Percentiles rank a stretch among this genome's conserved stretches.
Conservation (phyloP, 2,113 vertebrate genomes). For the Lophochroa leadbeateri region DNA sequence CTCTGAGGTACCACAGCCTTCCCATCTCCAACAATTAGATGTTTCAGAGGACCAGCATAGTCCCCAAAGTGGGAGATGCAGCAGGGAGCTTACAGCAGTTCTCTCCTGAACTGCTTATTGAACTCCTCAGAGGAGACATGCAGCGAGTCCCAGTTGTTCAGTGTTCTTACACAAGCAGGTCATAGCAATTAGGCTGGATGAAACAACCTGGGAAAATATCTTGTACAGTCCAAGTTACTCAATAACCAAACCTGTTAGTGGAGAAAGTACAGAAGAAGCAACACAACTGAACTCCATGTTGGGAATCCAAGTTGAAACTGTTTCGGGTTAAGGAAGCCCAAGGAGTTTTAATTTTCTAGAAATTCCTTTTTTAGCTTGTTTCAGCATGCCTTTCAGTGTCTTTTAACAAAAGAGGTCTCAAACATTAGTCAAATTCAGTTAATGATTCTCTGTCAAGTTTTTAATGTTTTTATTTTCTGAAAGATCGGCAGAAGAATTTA, state of each 20-base stretch:
- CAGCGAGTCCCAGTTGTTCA: background rate
- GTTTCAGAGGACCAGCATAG: background rate
- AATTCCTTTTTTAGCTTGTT: background rate
- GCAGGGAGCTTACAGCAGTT: background rate
- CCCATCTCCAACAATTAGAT: background rate
- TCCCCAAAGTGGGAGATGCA: background rate
- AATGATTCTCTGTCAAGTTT: background rate
- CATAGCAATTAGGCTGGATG: background rate
- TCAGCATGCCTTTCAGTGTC: background rate
- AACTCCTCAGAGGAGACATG: background rate
- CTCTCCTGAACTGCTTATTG: background rate
- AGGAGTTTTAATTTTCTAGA: background rate
- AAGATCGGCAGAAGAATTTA: background rate
- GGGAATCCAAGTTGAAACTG: background rate
- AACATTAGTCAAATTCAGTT: background rate
- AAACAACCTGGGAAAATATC: background rate
- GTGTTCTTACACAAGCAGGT: background rate
- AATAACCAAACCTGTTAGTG: background rate
- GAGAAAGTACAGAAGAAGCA: background rate
- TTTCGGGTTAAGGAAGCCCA: background rate
- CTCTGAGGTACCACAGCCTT: background rate
- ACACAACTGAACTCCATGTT: background rate
- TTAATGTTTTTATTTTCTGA: background rate
- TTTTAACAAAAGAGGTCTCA: background rate
- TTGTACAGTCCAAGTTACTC: background rate